phyloP scores from a whole-genome alignment of 2,888 invertebrate species.

The Acanthopleura granulata region DNA sequence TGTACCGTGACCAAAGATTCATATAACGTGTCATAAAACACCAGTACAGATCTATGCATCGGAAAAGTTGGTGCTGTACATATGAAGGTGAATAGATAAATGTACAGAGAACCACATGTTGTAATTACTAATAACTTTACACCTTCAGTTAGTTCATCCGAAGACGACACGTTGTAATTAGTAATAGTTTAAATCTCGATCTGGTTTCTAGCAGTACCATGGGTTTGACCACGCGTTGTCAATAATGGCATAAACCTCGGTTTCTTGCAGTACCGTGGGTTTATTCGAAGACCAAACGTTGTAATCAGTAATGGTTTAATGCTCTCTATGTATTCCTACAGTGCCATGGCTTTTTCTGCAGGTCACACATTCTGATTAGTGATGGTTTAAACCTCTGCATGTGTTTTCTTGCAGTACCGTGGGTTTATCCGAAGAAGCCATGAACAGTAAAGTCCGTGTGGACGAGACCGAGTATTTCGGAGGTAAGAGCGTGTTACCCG shows the following conservation, averaged over 20 bases:
- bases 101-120: too few species aligned
- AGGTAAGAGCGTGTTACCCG: background rate
- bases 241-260: background rate
- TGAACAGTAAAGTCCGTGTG: conserved; percentile 9
- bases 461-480: conserved; percentile 14
- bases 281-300: background rate
- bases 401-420: background rate
- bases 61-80: too few species aligned
- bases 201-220: background rate
- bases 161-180: background rate
- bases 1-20: too few species aligned
- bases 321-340: background rate
- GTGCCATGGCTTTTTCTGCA: too few species aligned
- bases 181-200: background rate
- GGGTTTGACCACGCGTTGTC: background rate
- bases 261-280: background rate
- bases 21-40: too few species aligned
- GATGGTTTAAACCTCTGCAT: too few species aligned
- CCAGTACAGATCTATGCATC: too few species aligned
- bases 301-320: background rate
- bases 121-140: too few species aligned
- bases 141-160: too few species aligned
- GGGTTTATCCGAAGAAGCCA: conserved; percentile 9
- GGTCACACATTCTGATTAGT: too few species aligned
- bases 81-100: too few species aligned